Evolutionary conservation across 2,888 invertebrate species (phyloP).

Genomic region (Lobophora halterata): DNA sequence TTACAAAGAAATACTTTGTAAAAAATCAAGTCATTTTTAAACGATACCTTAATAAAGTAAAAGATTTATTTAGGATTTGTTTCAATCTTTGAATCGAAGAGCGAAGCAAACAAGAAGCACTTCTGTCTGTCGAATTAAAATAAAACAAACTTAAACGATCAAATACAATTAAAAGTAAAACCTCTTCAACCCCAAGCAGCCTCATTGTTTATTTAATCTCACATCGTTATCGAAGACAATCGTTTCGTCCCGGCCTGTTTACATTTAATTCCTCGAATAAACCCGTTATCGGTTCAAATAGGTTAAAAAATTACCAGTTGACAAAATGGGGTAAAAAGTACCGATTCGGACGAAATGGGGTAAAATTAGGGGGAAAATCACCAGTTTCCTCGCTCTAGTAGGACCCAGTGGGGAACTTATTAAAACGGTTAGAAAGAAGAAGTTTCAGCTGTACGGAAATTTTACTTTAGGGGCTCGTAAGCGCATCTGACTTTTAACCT

Average conservation of each 20-base stretch:
- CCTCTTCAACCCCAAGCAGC: not conserved
- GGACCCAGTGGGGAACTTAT: slow-evolving; percentile 22
- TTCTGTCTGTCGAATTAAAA: too few species aligned
- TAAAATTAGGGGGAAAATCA: not conserved
- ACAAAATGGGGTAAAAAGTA: slow-evolving; percentile 28
- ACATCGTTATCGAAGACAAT: slow-evolving; percentile 14
- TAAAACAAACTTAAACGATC: not conserved
- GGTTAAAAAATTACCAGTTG: slow-evolving; percentile 29
- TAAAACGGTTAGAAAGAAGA: slow-evolving; percentile 23
- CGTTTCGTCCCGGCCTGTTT: slow-evolving; percentile 33
- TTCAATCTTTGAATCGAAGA: too few species aligned
- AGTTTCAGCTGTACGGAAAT: slow-evolving; percentile 25
- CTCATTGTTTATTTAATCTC: slow-evolving; percentile 15
- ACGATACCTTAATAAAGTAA: too few species aligned
- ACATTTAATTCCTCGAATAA: slow-evolving; percentile 40
- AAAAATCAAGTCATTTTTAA: too few species aligned
- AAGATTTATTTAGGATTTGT: too few species aligned
- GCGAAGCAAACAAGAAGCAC: too few species aligned
- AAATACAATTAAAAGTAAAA: slow-evolving; percentile 3
- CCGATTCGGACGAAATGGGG: slow-evolving; percentile 11
- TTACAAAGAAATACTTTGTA: too few species aligned
- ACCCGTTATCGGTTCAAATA: slow-evolving; percentile 31
- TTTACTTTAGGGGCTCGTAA: slow-evolving; percentile 26
- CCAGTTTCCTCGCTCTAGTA: slow-evolving; percentile 10
- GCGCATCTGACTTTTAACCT: slow-evolving; percentile 23